Evolutionary conservation across 2,113 vertebrate genomes (phyloP).

Genomic region (Trogon surrucura): DNA sequence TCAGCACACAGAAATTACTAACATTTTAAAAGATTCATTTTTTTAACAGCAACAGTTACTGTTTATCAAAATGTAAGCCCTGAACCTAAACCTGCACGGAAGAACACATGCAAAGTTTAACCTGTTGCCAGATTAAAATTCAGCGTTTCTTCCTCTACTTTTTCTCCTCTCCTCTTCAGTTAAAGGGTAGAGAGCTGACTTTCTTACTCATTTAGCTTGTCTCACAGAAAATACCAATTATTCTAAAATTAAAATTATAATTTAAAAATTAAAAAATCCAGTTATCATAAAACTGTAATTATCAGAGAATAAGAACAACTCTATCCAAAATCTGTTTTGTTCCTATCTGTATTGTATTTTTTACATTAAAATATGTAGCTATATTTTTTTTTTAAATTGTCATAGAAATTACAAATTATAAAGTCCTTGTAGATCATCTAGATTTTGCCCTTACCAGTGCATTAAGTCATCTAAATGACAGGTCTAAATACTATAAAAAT

Average conservation of each 20-base stretch:
- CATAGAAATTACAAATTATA: not conserved
- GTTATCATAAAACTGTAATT: not conserved
- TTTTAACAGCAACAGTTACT: not conserved
- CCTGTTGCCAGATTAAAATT: not conserved
- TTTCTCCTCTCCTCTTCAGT: not conserved
- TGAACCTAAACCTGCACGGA: not conserved
- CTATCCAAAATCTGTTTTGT: not conserved
- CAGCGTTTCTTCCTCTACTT: not conserved
- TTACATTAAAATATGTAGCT: not conserved
- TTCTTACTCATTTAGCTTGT: not conserved
- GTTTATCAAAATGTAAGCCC: not conserved
- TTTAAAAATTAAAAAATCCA: too few relatives aligned
- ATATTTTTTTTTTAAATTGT: not conserved
- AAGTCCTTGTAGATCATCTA: not conserved
- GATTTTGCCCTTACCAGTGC: not conserved
- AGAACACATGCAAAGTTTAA: not conserved
- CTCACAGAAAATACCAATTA: not conserved
- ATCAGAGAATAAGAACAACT: not conserved
- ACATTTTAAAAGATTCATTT: not conserved
- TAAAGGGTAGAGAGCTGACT: not conserved
- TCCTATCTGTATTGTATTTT: not conserved
- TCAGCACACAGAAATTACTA: not conserved
- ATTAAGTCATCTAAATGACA: not conserved
- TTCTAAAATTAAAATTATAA: not conserved
- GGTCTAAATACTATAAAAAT: not conserved